Conservation (phyloP, 1,140 invertebrate species). For the Drosophila oshimai region DNA sequence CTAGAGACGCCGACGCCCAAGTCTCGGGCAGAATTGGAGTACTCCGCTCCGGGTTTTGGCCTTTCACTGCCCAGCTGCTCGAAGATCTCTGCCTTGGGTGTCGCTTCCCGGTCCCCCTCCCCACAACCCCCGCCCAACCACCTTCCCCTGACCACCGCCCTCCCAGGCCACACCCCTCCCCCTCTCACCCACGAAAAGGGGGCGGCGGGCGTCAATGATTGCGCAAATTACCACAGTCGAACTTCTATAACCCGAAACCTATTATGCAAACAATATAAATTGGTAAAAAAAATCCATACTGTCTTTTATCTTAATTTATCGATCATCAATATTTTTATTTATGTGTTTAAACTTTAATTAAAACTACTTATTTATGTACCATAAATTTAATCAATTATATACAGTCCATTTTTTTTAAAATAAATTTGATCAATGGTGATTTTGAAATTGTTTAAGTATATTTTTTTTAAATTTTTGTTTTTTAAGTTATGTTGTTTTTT, state of each 20-base stretch:
- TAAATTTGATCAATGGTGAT: too few species aligned
- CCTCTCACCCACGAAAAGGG: not conserved
- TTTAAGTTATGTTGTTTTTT: too few species aligned
- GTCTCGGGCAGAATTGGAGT: constrained; percentile 66
- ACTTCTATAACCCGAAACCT: not conserved
- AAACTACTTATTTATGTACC: too few species aligned
- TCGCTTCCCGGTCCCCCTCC: constrained; percentile 5
- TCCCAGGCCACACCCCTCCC: constrained; percentile 8
- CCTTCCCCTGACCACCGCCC: not conserved
- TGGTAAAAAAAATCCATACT: too few species aligned
- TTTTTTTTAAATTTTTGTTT: too few species aligned
- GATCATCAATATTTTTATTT: too few species aligned
- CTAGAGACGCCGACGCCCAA: constrained; percentile 55
- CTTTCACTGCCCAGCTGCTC: constrained; percentile 77
- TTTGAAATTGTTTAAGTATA: too few species aligned
- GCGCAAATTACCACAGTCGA: constrained; percentile 65
- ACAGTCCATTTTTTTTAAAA: too few species aligned
- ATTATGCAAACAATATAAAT: not conserved
- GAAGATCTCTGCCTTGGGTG: constrained; percentile 62
- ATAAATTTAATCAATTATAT: too few species aligned
- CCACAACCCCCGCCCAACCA: not conserved
- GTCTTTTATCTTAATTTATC: too few species aligned
- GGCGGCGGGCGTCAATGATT: constrained; percentile 50
- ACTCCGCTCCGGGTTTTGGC: constrained; percentile 41
- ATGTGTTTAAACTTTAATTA: too few species aligned